Evolutionary conservation across 1,140 invertebrate species (phyloP), one percentile per base, ranked within the genome.

Genomic region (Pararge aegeria): DNA sequence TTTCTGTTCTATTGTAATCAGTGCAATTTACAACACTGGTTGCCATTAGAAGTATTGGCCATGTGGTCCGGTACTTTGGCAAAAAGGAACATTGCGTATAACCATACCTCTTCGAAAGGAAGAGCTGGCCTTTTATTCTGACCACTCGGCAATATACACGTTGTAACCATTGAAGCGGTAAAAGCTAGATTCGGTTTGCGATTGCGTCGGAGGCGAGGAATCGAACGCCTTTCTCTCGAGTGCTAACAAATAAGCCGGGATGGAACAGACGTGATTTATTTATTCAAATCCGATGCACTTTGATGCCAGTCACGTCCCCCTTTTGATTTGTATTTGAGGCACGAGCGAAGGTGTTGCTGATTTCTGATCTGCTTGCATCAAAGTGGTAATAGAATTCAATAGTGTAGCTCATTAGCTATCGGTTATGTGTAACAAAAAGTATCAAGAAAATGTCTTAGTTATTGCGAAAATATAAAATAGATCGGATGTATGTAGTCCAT

Each of bases 271-370:
- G 68, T 81, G 80, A 81, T 83, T 83, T 80, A 84, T 80, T 76
- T 76, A 82, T 80, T 83, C 74, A 80, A 83, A 86, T 83, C 79
- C 75, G 78, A 75, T 76, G 69, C 55, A 59, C 60, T 70, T 58
- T 66, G 71, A 79, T 70, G 73, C 74, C 65, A 69, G 79, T 83
- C 83, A 83, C 83, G 80, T 82, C 70, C 72, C 56, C 53, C 65
- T 34, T 57, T 59, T 58, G 56, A 73, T 79, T 78, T 66, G 68
- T 65, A 83, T 68, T 78, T 73, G 52, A 71, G 55, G 65, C 82
- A 83, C 80, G 82, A 78, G 66, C 59, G 46, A 65, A 75, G 76
- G 72, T 78, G 75, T 80, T 69, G 76, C 70, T 57, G 70, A 73
- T 78, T 71, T 66, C 42, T 55, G 77, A 78, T 76, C 73, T 68